These are phyloP conservation scores for Chironomus striatipennis DNA, from an alignment of 1,140 invertebrate species.

Conservation along the genomic window DNA sequence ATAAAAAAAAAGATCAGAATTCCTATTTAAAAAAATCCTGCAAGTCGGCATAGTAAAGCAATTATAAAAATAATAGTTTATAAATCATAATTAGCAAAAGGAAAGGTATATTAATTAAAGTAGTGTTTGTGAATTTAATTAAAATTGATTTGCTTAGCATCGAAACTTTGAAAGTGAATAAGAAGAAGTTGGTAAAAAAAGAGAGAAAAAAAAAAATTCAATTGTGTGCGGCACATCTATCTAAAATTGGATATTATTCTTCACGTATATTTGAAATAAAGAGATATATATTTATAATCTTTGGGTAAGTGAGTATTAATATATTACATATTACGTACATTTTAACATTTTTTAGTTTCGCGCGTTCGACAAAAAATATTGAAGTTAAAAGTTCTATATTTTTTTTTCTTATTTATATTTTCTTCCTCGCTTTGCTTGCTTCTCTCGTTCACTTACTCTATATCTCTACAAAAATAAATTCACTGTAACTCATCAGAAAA, in stretches of 20 bases:
- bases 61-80: not conserved
- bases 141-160: constrained; percentile 3
- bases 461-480: not conserved
- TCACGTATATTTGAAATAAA: constrained; percentile 11
- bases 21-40: not conserved
- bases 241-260: constrained; percentile 23
- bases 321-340: constrained; percentile 9
- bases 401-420: constrained; percentile 11
- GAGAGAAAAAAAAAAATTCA: not conserved
- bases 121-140: constrained; percentile 2
- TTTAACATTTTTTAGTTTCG: constrained; percentile 9
- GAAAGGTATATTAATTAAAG: not conserved
- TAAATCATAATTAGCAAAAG: not conserved
- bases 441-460: not conserved
- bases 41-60: constrained; percentile 3
- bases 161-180: constrained; percentile 14
- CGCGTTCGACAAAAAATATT: not conserved
- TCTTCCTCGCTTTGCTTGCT: not conserved
- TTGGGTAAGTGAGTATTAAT: constrained; percentile 13
- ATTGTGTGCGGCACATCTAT: constrained; percentile 16
- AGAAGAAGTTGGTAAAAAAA: not conserved
- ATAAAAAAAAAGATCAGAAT: constrained; percentile 4
- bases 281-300: not conserved
- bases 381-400: not conserved
- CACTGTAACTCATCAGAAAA: too few species aligned